These are phyloP conservation scores for Phorcus lineatus DNA, from an alignment of 2,888 invertebrate genomes.

Conservation along the genomic window DNA sequence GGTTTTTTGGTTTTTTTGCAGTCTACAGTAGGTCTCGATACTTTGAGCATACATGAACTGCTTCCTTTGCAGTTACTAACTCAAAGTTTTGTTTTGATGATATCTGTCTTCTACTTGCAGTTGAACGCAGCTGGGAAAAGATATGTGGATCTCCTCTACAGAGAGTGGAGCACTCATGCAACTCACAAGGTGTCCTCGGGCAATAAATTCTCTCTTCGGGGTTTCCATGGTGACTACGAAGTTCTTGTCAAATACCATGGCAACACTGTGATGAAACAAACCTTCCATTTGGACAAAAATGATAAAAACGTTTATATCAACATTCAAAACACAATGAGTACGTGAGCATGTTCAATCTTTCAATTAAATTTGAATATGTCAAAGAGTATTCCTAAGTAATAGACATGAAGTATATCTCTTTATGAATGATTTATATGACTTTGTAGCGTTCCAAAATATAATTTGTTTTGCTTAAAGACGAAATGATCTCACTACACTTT, in stretches of 20 bases:
- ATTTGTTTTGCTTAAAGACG: no score
- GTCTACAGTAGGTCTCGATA: no score
- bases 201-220: slow-evolving; percentile 33
- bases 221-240: slow-evolving; percentile 48
- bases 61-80: no score
- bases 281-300: slow-evolving; percentile 27
- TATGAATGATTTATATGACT: no score
- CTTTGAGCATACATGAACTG: no score
- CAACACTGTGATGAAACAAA: slow-evolving; percentile 22
- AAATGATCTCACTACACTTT: no score
- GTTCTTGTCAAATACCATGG: slow-evolving; percentile 41
- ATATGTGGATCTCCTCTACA: slow-evolving; percentile 36
- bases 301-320: background rate
- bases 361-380: no score
- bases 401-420: no score
- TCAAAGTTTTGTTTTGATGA: background rate
- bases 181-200: slow-evolving; percentile 30
- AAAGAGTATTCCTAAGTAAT: no score
- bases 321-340: background rate
- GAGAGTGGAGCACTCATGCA: slow-evolving; percentile 48
- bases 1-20: background rate
- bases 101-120: slow-evolving; percentile 24
- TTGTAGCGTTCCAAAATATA: no score
- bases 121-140: slow-evolving; percentile 41
- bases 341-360: background rate